These are phyloP conservation scores for Zhuqinia jingwanae DNA, from an alignment of 2,888 invertebrate species.

Conservation along the genomic window DNA sequence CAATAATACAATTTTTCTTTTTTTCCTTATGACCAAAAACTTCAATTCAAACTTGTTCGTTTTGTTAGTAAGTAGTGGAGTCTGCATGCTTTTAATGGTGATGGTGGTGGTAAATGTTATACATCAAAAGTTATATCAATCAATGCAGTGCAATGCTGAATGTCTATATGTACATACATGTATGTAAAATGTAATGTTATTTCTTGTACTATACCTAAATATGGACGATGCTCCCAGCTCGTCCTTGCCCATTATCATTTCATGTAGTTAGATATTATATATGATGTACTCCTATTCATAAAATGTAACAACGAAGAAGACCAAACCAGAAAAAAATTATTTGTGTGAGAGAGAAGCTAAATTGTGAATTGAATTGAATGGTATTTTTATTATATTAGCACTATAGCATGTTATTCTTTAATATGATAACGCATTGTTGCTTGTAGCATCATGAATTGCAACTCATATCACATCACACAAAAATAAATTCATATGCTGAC, in stretches of 20 bases:
- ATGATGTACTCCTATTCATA: slow-evolving; percentile 9
- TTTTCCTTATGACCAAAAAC: slow-evolving; percentile 44
- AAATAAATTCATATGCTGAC: neutral
- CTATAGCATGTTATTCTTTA: neutral
- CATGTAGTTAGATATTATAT: neutral
- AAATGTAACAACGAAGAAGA: slow-evolving; percentile 14
- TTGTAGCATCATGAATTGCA: slow-evolving; percentile 5
- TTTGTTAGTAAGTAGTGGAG: neutral
- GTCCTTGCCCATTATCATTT: slow-evolving; percentile 39
- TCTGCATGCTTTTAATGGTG: neutral
- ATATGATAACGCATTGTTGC: too few species aligned
- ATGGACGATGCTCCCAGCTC: slow-evolving; percentile 20
- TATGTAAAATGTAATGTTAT: neutral
- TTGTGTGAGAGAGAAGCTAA: neutral
- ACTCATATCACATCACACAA: neutral
- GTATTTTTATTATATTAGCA: slow-evolving; percentile 27
- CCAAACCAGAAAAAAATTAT: neutral
- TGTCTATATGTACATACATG: neutral
- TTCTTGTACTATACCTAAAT: slow-evolving; percentile 20
- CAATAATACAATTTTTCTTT: neutral
- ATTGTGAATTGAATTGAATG: slow-evolving; percentile 28
- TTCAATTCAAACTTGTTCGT: neutral
- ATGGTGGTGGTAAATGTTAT: neutral
- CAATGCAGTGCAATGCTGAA: neutral
- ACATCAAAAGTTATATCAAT: slow-evolving; percentile 3